A percentile compares a stretch with the other conserved stretches of the same genome.
phyloP scores from a whole-genome alignment of 2,888 invertebrate species.

The Amphiduros pacificus region DNA sequence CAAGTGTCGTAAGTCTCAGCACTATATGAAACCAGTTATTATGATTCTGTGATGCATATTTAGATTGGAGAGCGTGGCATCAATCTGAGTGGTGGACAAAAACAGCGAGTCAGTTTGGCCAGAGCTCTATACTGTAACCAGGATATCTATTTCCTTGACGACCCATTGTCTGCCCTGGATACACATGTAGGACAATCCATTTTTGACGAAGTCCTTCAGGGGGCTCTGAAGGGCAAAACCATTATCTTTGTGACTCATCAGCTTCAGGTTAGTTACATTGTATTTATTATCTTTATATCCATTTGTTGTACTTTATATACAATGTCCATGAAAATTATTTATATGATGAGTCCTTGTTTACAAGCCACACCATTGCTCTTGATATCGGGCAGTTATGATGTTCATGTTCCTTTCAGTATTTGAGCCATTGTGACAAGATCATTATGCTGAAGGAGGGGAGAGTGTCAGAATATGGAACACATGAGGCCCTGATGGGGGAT shows the following conservation, averaged over 20 bases:
- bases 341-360: too few relatives aligned
- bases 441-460: conserved; percentile 66
- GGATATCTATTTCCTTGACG: conserved; percentile 54
- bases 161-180: conserved; percentile 65
- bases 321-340: too few relatives aligned
- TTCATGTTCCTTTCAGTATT: conserved; percentile 61
- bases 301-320: too few relatives aligned
- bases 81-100: conserved; percentile 1
- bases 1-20: too few relatives aligned
- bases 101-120: background rate
- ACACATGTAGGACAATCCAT: background rate
- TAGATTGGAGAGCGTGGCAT: conserved; percentile 4
- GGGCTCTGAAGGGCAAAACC: conserved; percentile 54
- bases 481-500: conserved; percentile 61
- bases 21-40: background rate
- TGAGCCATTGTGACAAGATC: conserved; percentile 66
- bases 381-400: too few relatives aligned
- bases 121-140: background rate
- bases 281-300: background rate
- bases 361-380: too few relatives aligned
- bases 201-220: conserved; percentile 55
- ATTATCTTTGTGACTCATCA: conserved; percentile 31
- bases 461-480: conserved; percentile 65
- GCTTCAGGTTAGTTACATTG: conserved; percentile 1
- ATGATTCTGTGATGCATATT: too few relatives aligned